Conservation (phyloP, 2,797 vertebrate species). For the Oreochromis mossambicus region DNA sequence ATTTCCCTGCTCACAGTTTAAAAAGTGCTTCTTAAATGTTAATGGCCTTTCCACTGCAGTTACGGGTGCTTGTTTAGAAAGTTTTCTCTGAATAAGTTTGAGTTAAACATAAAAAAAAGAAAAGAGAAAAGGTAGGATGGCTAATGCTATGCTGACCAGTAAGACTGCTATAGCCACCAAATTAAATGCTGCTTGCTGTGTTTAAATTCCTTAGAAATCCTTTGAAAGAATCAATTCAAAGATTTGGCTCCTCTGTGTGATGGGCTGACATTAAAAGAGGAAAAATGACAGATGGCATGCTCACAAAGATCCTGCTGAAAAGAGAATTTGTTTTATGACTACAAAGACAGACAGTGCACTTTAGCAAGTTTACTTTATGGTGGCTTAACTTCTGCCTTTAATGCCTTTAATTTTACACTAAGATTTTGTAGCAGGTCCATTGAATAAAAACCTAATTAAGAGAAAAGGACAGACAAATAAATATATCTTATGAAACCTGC, state of each 20-base stretch:
- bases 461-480: background rate
- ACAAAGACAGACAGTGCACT: background rate
- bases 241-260: conserved; percentile 8
- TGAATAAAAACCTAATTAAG: background rate
- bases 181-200: background rate
- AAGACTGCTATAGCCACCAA: background rate
- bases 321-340: conserved; percentile 1
- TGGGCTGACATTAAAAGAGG: conserved; percentile 24
- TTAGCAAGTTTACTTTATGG: background rate
- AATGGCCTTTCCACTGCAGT: background rate
- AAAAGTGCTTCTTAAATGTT: background rate
- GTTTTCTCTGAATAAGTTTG: background rate
- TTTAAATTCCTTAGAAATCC: conserved; percentile 1
- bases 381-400: background rate
- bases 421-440: background rate
- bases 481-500: background rate
- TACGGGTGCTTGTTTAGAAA: background rate
- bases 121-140: conserved; percentile 14
- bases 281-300: conserved; percentile 30
- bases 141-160: background rate
- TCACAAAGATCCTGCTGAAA: conserved; percentile 10
- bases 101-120: conserved; percentile 3
- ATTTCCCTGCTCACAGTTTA: background rate
- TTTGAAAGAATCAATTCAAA: conserved; percentile 9
- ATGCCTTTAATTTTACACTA: background rate